Conservation (phyloP, 2,888 invertebrate genomes). For the Athripsodes cinereus region DNA sequence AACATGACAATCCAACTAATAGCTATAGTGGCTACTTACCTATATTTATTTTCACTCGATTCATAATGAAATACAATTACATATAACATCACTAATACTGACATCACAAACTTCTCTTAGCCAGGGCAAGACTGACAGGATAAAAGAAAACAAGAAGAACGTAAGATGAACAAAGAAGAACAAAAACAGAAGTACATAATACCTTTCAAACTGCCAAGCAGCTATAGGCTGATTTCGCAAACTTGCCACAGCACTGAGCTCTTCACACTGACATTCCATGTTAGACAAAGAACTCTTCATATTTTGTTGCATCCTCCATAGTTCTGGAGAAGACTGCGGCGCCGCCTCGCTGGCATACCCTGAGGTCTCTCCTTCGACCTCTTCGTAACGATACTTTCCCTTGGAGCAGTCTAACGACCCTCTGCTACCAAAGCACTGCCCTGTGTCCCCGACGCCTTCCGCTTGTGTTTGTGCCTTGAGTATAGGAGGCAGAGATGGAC, state of each 20-base stretch:
- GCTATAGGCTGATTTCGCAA: slow-evolving; percentile 9
- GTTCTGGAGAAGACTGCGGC: slow-evolving; percentile 49
- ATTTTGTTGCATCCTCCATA: slow-evolving; percentile 33
- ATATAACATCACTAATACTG: too few species aligned
- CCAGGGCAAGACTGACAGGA: too few species aligned
- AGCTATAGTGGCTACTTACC: too few species aligned
- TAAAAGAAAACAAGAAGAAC: too few species aligned
- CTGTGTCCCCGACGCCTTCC: neutral
- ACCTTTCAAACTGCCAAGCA: slow-evolving; percentile 20
- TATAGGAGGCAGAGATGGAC: slow-evolving; percentile 66
- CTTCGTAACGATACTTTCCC: slow-evolving; percentile 36
- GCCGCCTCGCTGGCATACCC: slow-evolving; percentile 78
- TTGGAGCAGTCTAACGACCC: slow-evolving; percentile 1
- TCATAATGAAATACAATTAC: too few species aligned
- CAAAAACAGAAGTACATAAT: too few species aligned
- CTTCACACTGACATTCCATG: neutral
- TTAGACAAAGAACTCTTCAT: slow-evolving; percentile 2
- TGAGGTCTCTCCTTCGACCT: slow-evolving; percentile 70
- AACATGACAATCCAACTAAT: too few species aligned
- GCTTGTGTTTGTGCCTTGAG: slow-evolving; percentile 32
- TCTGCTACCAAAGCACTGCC: neutral
- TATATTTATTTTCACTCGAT: too few species aligned
- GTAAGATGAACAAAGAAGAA: too few species aligned
- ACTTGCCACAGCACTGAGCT: neutral
- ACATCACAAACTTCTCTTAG: too few species aligned